A percentile compares a stretch with the other conserved stretches of the same genome.
Evolutionary conservation across 2,888 invertebrate genomes (phyloP).

Genomic region (Caradrina kadenii): DNA sequence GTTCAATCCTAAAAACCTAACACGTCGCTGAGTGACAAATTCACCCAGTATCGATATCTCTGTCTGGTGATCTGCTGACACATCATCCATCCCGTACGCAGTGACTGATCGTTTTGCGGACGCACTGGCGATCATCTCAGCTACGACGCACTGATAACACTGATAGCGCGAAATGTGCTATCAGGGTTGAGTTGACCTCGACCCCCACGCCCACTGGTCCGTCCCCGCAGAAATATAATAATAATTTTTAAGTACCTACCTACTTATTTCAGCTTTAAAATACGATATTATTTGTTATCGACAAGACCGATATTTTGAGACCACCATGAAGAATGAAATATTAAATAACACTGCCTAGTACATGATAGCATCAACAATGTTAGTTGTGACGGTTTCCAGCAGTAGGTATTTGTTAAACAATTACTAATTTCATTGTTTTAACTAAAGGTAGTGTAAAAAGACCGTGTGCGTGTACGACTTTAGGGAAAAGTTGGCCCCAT

Average conservation of each 20-base stretch:
- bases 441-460: background rate
- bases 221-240: background rate
- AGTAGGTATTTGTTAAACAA: too few species aligned
- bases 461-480: constrained; percentile 15
- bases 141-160: background rate
- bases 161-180: background rate
- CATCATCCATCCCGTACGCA: background rate
- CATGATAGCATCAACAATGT: too few species aligned
- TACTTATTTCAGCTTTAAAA: background rate
- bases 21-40: too few species aligned
- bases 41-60: too few species aligned
- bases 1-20: too few species aligned
- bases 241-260: background rate
- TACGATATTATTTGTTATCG: background rate
- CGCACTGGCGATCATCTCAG: background rate
- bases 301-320: background rate
- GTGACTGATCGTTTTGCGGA: background rate
- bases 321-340: too few species aligned
- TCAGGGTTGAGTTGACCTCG: background rate
- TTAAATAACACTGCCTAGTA: too few species aligned
- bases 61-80: too few species aligned
- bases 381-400: too few species aligned
- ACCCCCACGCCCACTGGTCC: background rate
- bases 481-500: constrained; percentile 3
- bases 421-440: too few species aligned